These are phyloP conservation scores for Corapipo altera DNA, from an alignment of 2,113 vertebrate genomes.

Conservation along the genomic window DNA sequence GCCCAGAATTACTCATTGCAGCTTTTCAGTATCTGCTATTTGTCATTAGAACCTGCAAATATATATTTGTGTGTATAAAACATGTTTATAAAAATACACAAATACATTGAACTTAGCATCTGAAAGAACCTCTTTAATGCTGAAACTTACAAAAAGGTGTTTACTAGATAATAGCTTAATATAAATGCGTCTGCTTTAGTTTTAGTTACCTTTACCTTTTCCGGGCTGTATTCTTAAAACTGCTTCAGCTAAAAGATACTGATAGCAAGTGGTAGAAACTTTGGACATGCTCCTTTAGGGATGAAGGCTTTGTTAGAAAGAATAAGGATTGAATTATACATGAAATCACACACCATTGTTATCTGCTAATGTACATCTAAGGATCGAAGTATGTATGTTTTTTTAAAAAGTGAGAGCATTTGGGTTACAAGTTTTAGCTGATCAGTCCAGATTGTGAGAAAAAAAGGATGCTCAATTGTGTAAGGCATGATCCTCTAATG, in stretches of 20 bases:
- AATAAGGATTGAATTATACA: background rate
- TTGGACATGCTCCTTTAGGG: background rate
- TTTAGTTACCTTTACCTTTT: background rate
- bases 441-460: background rate
- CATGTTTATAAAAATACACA: background rate
- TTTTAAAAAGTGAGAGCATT: background rate
- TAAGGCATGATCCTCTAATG: background rate
- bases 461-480: background rate
- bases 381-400: background rate
- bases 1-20: background rate
- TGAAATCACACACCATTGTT: background rate
- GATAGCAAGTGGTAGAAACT: background rate
- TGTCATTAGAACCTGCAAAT: background rate
- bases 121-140: background rate
- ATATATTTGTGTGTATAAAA: background rate
- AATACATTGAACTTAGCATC: background rate
- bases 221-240: constrained; percentile 23
- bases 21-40: background rate
- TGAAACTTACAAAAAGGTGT: background rate
- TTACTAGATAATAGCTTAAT: background rate
- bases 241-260: background rate
- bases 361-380: background rate
- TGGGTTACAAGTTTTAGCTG: background rate
- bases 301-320: background rate
- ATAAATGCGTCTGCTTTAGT: background rate